Evolutionary conservation across 2,888 invertebrate species (phyloP), one percentile per base, ranked within the genome.

Genomic region (Sarcophaga rosellei): DNA sequence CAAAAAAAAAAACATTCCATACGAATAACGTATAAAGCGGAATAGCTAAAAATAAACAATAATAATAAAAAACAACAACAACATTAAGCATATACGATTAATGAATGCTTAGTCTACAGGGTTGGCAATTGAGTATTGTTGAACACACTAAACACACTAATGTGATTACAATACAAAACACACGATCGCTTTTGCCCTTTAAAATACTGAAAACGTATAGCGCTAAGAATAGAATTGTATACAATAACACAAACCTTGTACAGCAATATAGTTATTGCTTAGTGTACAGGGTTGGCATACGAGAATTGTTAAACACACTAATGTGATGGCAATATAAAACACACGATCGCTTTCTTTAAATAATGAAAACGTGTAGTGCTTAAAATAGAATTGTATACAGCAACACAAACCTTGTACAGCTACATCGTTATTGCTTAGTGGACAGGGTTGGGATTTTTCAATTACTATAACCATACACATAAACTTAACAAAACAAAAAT

Each of bases 31-130:
- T 35, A 8, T 35, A 35, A 35, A 35, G 10, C 17, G n/a, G 47
- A 53, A 17, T 15, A 21, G 53, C 25, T 70, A 57, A 70, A 70
- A 70, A 70, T 70, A 57, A 70, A 70, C 3, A 23, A 35, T 35
- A 35, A 35, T 2, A 10, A n/a, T n/a, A 10, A 35, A 35, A 35
- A 35, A 35, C 35, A 35, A 35, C 35, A 35, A 35, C 35, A 15
- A 53, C 4, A 15, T 4, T 53, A 53, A 12, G 15, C 53, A 53
- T 15, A 53, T 15, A 53, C 15, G 15, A 12, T 53, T 15, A 53
- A 15, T 53, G 11, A 53, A 53, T 53, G 53, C 53, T 53, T 53
- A 53, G 15, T 53, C 1, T 53, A 53, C 15, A 53, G 53, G 15
- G 53, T 53, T 53, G 53, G 15, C 11, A 15, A 4, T 12, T 53